Conservation (phyloP, 2,113 vertebrate species). For the Microtus pennsylvanicus region DNA sequence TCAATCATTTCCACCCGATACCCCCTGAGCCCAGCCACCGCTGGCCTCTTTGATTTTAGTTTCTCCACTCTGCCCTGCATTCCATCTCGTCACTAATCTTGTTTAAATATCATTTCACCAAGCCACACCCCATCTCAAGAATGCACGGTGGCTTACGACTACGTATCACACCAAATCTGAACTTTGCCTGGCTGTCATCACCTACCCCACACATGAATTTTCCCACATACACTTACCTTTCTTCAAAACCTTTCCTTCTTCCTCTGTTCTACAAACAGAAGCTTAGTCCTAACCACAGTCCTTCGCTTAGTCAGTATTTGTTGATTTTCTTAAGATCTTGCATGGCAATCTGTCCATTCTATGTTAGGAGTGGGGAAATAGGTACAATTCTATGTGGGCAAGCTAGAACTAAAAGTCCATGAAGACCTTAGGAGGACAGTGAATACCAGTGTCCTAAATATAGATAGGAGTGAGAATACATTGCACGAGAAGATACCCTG, state of each 20-base stretch:
- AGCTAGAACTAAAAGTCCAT: neutral
- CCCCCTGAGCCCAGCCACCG: neutral
- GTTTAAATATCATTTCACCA: slow-evolving; percentile 42
- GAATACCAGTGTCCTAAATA: neutral
- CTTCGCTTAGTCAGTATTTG: neutral
- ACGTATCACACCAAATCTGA: slow-evolving; percentile 40
- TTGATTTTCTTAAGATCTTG: slow-evolving; percentile 36
- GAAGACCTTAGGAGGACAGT: neutral
- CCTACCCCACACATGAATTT: neutral
- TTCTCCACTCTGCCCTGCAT: slow-evolving; percentile 38
- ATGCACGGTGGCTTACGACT: neutral
- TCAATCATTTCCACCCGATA: neutral
- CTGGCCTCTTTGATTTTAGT: neutral
- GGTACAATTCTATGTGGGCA: neutral
- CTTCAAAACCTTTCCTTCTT: neutral
- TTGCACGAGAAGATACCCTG: neutral
- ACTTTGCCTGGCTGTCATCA: slow-evolving; percentile 3
- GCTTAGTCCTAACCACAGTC: neutral
- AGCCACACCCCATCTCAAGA: slow-evolving; percentile 42
- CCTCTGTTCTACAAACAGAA: neutral
- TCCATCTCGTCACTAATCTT: slow-evolving; percentile 32
- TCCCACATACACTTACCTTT: neutral
- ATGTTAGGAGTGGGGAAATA: neutral
- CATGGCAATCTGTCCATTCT: neutral
- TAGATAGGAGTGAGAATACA: neutral